phyloP scores from a whole-genome alignment of 2,797 vertebrate species.

The Argentina silus region DNA sequence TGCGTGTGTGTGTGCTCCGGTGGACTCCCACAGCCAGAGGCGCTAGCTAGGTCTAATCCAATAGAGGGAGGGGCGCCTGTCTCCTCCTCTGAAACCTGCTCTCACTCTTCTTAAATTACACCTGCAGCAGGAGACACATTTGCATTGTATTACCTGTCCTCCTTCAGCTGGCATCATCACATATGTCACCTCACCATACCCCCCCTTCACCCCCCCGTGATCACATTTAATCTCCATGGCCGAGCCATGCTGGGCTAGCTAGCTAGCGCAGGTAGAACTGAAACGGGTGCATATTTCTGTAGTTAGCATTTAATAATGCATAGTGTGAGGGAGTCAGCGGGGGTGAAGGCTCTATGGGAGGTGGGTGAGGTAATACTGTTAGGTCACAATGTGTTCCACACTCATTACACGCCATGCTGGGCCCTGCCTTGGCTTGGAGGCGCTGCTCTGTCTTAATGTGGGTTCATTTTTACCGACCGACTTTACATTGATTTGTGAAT shows the following conservation, averaged over 20 bases:
- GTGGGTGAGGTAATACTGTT: not conserved
- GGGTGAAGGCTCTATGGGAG: not conserved
- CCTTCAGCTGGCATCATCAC: slow-evolving; percentile 37
- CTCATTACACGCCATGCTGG: too few relatives aligned
- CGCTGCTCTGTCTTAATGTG: too few relatives aligned
- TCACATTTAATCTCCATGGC: slow-evolving; percentile 32
- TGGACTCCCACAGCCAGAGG: slow-evolving; percentile 30
- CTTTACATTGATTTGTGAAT: too few relatives aligned
- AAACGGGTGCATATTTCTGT: slow-evolving; percentile 4
- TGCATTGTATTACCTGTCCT: slow-evolving; percentile 58
- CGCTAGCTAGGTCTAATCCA: slow-evolving; percentile 51
- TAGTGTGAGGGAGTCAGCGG: not conserved
- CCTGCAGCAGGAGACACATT: slow-evolving; percentile 54
- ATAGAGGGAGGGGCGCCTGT: slow-evolving; percentile 58
- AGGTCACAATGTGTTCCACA: not conserved
- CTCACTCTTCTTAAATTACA: slow-evolving; percentile 55
- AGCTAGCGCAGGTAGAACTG: slow-evolving; percentile 1
- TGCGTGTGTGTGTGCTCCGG: slow-evolving; percentile 19
- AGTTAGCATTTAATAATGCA: slow-evolving; percentile 16
- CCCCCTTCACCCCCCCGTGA: slow-evolving; percentile 16
- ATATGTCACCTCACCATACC: slow-evolving; percentile 20
- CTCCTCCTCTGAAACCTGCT: slow-evolving; percentile 48
- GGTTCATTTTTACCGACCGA: too few relatives aligned
- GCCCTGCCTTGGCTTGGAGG: too few relatives aligned
- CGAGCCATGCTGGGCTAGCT: not conserved